phyloP scores from a whole-genome alignment of 2,888 invertebrate species.

The Elmis aenea region DNA sequence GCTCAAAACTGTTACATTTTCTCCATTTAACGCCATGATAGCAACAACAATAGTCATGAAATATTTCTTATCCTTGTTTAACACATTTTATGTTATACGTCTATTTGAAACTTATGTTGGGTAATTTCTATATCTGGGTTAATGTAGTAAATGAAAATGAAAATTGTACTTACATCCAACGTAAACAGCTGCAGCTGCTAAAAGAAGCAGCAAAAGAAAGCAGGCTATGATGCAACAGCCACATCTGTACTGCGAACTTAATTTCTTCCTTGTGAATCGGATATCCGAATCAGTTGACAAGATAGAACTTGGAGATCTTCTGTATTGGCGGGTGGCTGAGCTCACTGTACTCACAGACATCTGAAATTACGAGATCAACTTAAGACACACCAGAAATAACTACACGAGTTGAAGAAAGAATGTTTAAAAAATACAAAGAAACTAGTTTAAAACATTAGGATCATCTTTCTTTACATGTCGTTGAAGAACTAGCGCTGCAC shows the following conservation, averaged over 20 bases:
- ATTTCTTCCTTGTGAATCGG: slow-evolving; percentile 78
- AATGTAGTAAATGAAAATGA: too few species aligned
- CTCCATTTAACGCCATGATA: too few species aligned
- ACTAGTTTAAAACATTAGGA: too few species aligned
- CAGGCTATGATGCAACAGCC: slow-evolving; percentile 84
- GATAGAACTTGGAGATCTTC: slow-evolving; percentile 69
- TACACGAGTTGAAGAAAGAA: neutral
- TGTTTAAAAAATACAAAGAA: too few species aligned
- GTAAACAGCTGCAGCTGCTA: slow-evolving; percentile 62
- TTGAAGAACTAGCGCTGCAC: too few species aligned
- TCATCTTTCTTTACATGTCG: too few species aligned
- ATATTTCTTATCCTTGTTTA: too few species aligned
- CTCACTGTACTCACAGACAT: slow-evolving; percentile 51
- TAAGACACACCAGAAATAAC: neutral
- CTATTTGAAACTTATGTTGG: too few species aligned
- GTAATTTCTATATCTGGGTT: too few species aligned
- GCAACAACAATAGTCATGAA: too few species aligned
- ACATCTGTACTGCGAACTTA: slow-evolving; percentile 79
- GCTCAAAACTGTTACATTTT: too few species aligned
- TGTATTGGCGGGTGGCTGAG: slow-evolving; percentile 47
- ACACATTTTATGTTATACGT: too few species aligned
- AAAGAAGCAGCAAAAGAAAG: slow-evolving; percentile 72
- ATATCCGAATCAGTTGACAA: slow-evolving; percentile 85
- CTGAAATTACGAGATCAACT: slow-evolving; percentile 38
- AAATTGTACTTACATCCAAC: slow-evolving; percentile 65